Evolutionary conservation across 2,113 vertebrate genomes (phyloP).

Genomic region (Octodon degus): DNA sequence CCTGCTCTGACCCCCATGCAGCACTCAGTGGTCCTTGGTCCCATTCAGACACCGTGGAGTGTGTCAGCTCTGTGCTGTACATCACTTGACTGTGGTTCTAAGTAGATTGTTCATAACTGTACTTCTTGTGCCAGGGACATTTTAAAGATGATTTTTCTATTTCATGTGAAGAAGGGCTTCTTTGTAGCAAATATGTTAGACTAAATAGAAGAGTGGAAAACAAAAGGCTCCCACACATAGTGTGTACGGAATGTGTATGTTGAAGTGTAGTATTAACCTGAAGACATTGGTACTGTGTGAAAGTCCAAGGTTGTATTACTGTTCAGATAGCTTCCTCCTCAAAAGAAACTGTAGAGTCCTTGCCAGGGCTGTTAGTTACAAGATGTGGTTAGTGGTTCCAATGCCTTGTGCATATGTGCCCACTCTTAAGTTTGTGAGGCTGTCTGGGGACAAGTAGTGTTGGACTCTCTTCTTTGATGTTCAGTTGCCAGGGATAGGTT

Average conservation of each 20-base stretch:
- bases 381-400: neutral
- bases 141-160: slow-evolving; percentile 35
- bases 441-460: neutral
- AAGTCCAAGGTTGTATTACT: neutral
- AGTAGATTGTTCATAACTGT: slow-evolving; percentile 30
- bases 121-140: neutral
- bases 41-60: slow-evolving; percentile 6
- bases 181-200: neutral
- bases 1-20: neutral
- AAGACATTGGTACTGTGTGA: neutral
- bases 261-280: neutral
- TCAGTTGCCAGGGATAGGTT: neutral
- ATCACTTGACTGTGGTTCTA: slow-evolving; percentile 32
- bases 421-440: neutral
- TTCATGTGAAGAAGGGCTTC: slow-evolving; percentile 27
- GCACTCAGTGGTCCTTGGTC: neutral
- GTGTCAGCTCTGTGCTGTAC: neutral
- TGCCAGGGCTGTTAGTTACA: neutral
- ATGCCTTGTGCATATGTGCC: neutral
- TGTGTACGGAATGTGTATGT: neutral
- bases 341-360: neutral
- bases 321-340: neutral
- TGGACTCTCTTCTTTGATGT: neutral
- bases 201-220: slow-evolving; percentile 33
- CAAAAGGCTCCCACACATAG: neutral